Evolutionary conservation across 2,888 invertebrate species (phyloP), one percentile per base, ranked within the genome.

Genomic region (Physocephala rufipes): DNA sequence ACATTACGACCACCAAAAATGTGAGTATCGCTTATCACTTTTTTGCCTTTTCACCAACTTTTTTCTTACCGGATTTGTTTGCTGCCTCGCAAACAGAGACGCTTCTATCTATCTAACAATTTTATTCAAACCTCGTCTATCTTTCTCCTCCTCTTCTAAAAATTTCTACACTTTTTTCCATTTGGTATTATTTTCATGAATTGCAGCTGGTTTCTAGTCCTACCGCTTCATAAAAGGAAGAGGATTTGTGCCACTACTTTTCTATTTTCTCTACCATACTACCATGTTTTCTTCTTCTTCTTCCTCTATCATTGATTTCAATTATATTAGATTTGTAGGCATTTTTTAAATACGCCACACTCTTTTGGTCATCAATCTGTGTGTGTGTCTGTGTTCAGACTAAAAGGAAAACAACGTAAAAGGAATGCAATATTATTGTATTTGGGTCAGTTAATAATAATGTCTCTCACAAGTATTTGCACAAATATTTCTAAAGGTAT

Each of bases 1-100:
- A 2, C 63, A 43, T 36, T 69, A 66, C 61, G 66, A 59, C 21
- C 43, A 71, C 24, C 68, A 68, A 70, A 71, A 61, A 73, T 73
- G 73, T 73, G 47, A 73, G 73, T 73, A 73, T 15, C 47, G 49
- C 21, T 62, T 26, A 36, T n/a, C 24, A 16, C 51, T 51, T 66
- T n/a, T 55, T 66, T 28, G 30, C 16, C 28, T 28, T 30, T 66
- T 58, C 26, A 16, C 2, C 21, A 26, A 47, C 63, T 36, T 45
- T 55, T 30, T 49, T 30, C 59, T 63, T 19, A 61, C 12, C 45
- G 24, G 28, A 30, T 47, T 51, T 16, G 2, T 55, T n/a, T n/a
- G n/a, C n/a, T n/a, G n/a, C n/a, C n/a, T n/a, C n/a, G n/a, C n/a
- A n/a, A n/a, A n/a, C n/a, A n/a, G n/a, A n/a, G n/a, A n/a, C 36